Evolutionary conservation across 2,888 invertebrate genomes (phyloP).

Genomic region (Spilosoma lubricipeda): DNA sequence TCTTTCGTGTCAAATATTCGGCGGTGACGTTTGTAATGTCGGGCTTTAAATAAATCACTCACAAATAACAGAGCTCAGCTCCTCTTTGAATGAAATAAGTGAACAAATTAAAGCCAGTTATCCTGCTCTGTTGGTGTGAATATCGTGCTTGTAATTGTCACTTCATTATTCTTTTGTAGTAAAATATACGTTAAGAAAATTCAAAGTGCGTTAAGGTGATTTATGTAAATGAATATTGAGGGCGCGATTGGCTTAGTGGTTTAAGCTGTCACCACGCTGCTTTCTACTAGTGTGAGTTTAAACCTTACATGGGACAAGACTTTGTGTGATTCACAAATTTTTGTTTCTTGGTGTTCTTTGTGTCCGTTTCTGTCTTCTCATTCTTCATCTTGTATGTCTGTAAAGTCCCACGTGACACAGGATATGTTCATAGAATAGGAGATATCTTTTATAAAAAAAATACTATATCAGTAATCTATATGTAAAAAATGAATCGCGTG

Average conservation of each 20-base stretch:
- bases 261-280: too few relatives aligned
- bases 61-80: conserved; percentile 48
- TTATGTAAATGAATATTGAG: background rate
- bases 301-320: too few relatives aligned
- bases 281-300: too few relatives aligned
- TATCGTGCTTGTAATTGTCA: conserved; percentile 1
- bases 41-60: conserved; percentile 55
- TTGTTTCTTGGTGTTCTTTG: too few relatives aligned
- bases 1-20: conserved; percentile 45
- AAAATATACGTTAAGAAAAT: background rate
- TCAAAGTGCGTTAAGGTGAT: background rate
- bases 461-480: background rate
- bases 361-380: too few relatives aligned
- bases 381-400: too few relatives aligned
- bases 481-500: background rate
- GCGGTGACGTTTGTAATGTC: conserved; percentile 45
- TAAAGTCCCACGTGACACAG: too few relatives aligned
- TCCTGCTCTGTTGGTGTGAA: conserved; percentile 32
- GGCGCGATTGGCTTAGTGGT: too few relatives aligned
- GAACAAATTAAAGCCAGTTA: conserved; percentile 57
- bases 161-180: background rate
- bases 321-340: too few relatives aligned
- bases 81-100: conserved; percentile 48
- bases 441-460: too few relatives aligned
- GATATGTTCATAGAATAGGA: too few relatives aligned